Evolutionary conservation across 2,797 vertebrate genomes (phyloP), one percentile per base, ranked within the genome.

Genomic region (Bradypodion ventrale): DNA sequence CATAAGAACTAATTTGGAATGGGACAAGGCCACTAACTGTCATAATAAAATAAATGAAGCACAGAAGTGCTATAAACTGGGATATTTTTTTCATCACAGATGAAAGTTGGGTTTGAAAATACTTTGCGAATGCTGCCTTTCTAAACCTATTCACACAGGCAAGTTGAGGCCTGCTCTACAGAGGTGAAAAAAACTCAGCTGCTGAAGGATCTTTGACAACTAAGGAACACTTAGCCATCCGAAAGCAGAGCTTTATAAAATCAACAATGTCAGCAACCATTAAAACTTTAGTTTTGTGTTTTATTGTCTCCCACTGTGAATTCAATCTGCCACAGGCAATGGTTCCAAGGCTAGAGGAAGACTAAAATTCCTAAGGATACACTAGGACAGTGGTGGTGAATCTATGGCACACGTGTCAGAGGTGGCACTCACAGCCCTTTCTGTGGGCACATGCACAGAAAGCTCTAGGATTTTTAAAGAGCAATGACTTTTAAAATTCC

Each of bases 91-190:
- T 44, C 70, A 29, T 23, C 35, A 74, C 59, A 72, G 40, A 72
- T 60, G 8, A 46, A 82, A 49, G 25, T 60, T 40, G n/a, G 2
- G 29, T 66, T 52, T 83, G 23, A 66, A 78, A 74, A 44, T 19
- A 19, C 46, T 81, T 52, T 27, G 56, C 87, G 81, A 49, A 87
- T 79, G 19, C 59, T 9, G 72, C 87, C 65, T 73, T 85, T 76
- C 16, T n/a, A 65, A 40, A 74, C 81, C 62, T 78, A 52, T 66
- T 85, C 75, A 72, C 8, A 72, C 2, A 63, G 82, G 40, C 88
- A 92, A 82, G 89, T 62, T 82, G 70, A 88, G 75, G n/a, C 87
- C 75, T 85, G 89, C 9, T 82, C 65, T 4, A 65, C 80, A 10
- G 68, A 82, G 87, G 74, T 78, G n/a, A 69, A 87, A 83, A 83